Conservation (phyloP, 2,797 vertebrate species). For the Melopsittacus undulatus region DNA sequence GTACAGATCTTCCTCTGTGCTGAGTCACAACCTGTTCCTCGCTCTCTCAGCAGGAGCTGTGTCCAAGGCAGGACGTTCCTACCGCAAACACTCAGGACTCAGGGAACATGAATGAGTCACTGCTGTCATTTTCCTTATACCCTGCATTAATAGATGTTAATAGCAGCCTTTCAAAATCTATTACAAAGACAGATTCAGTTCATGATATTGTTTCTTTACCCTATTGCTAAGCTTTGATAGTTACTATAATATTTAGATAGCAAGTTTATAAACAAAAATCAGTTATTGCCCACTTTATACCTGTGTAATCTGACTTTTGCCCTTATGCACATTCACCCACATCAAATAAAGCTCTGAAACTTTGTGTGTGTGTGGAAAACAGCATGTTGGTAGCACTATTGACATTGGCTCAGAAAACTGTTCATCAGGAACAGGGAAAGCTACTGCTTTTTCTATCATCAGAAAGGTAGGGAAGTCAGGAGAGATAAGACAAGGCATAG, state of each 20-base stretch:
- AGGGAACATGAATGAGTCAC: neutral
- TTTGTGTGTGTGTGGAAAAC: neutral
- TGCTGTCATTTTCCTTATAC: neutral
- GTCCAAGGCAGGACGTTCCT: constrained; percentile 33
- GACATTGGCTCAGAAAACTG: constrained; percentile 44
- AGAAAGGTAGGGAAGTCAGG: constrained; percentile 33
- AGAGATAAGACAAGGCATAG: constrained; percentile 39
- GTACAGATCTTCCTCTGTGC: neutral
- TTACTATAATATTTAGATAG: neutral
- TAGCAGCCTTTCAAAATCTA: neutral
- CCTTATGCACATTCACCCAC: neutral
- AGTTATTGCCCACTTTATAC: neutral
- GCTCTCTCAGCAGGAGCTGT: neutral
- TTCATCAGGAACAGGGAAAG: constrained; percentile 9
- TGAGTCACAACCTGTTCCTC: constrained; percentile 31
- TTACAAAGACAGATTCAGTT: neutral
- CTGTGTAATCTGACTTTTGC: neutral
- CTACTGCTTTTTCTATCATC: constrained; percentile 7
- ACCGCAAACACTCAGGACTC: neutral
- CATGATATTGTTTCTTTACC: neutral
- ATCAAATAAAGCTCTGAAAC: neutral
- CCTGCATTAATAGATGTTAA: neutral
- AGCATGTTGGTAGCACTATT: neutral
- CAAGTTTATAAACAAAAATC: neutral
- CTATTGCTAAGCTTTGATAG: neutral